These are phyloP conservation scores for Aradus depressus DNA, from an alignment of 2,888 invertebrate species.

Conservation along the genomic window DNA sequence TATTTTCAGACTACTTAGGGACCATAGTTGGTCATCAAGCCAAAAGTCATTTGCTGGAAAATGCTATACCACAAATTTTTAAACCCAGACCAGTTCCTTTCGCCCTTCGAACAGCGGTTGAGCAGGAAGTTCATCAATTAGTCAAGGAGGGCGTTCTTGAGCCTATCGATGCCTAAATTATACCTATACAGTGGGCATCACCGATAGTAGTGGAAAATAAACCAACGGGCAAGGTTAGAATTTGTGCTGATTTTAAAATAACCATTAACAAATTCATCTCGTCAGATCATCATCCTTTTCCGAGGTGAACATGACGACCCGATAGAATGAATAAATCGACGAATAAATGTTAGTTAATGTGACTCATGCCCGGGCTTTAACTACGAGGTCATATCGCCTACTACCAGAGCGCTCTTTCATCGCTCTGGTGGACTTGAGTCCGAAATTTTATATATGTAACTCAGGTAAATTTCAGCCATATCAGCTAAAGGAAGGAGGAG, in stretches of 20 bases:
- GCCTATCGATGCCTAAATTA: neutral
- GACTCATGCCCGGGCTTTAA: too few species aligned
- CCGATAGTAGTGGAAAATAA: neutral
- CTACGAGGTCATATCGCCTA: too few species aligned
- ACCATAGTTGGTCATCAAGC: neutral
- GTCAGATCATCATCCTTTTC: neutral
- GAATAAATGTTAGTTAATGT: too few species aligned
- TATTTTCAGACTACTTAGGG: neutral
- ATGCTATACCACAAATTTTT: neutral
- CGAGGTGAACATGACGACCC: too few species aligned
- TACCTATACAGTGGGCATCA: neutral
- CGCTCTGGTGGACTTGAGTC: too few species aligned
- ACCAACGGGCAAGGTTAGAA: conserved; percentile 1
- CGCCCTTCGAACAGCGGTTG: neutral
- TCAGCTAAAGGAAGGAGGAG: too few species aligned
- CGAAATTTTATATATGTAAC: too few species aligned
- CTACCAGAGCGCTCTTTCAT: too few species aligned
- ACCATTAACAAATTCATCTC: neutral
- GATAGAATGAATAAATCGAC: too few species aligned
- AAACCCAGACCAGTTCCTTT: neutral
- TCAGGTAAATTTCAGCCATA: too few species aligned
- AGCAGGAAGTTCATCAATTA: neutral
- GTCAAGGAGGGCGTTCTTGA: neutral
- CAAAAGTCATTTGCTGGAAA: neutral
- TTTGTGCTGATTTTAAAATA: neutral